Percentiles rank a stretch among this genome's conserved stretches.
Evolutionary conservation across 2,888 invertebrate genomes (phyloP).

Genomic region (Ditula angustiorana): DNA sequence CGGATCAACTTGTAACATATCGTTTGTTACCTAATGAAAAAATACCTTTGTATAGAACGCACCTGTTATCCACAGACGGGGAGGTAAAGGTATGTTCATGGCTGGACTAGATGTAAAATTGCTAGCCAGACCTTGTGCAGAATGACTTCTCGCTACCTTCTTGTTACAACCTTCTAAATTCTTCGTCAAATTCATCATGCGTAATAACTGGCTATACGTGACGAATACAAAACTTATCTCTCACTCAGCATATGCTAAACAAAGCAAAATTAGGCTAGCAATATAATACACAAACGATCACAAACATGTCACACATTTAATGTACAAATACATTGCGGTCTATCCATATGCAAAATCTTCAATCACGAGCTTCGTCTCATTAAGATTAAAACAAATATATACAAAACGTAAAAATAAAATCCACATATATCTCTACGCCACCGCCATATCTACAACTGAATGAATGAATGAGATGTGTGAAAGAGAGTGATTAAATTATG

Average conservation of each 20-base stretch:
- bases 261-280: conserved; percentile 63
- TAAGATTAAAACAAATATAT: conserved; percentile 72
- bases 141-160: conserved; percentile 71
- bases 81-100: conserved; percentile 82
- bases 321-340: conserved; percentile 33
- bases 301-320: conserved; percentile 28
- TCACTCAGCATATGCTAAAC: conserved; percentile 70
- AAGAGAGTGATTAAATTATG: neutral
- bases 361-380: conserved; percentile 73
- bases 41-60: conserved; percentile 50
- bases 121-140: conserved; percentile 74
- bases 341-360: conserved; percentile 55
- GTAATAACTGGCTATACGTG: conserved; percentile 55
- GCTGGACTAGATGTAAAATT: conserved; percentile 64
- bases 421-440: conserved; percentile 73
- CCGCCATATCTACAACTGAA: conserved; percentile 58
- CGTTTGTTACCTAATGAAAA: conserved; percentile 31
- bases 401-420: conserved; percentile 78
- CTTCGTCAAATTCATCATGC: conserved; percentile 64
- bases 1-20: conserved; percentile 6
- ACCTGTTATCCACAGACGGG: conserved; percentile 82
- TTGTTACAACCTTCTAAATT: conserved; percentile 55
- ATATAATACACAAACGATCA: conserved; percentile 39
- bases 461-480: neutral
- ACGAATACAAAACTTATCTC: conserved; percentile 63